phyloP scores from a whole-genome alignment of 2,888 invertebrate genomes.

The Melieria omissa region DNA sequence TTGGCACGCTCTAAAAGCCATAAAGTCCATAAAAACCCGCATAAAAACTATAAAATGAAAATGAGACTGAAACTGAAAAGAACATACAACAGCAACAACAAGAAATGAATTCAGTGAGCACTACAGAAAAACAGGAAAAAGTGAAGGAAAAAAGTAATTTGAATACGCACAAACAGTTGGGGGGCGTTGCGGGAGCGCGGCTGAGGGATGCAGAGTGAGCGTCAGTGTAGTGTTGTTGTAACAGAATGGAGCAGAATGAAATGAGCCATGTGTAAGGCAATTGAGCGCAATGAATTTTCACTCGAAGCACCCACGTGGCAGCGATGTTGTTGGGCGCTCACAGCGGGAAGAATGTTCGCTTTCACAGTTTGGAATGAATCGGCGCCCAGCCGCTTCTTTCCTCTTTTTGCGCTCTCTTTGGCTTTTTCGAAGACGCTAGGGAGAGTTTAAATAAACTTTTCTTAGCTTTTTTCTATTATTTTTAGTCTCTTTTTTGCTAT shows the following conservation, averaged over 20 bases:
- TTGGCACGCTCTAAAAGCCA: conserved; percentile 67
- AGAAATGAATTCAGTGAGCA: conserved; percentile 24
- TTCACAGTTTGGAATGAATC: not conserved
- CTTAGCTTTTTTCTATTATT: too few relatives aligned
- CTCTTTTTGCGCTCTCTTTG: conserved; percentile 15
- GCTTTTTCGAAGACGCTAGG: too few relatives aligned
- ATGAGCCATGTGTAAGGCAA: too few relatives aligned
- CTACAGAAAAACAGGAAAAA: conserved; percentile 25
- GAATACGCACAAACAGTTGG: conserved; percentile 27
- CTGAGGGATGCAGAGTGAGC: not conserved
- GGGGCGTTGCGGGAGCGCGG: not conserved
- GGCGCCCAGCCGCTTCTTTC: not conserved
- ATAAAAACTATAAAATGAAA: conserved; percentile 64
- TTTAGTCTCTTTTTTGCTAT: too few relatives aligned
- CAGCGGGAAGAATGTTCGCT: not conserved
- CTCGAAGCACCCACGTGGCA: conserved; percentile 5
- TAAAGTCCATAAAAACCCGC: conserved; percentile 66
- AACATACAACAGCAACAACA: conserved; percentile 49
- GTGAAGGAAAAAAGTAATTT: conserved; percentile 22
- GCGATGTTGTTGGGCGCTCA: not conserved
- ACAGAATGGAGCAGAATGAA: too few relatives aligned
- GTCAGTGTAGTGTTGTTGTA: too few relatives aligned
- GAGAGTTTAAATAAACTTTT: too few relatives aligned
- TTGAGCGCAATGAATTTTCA: conserved; percentile 13
- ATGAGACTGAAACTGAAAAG: conserved; percentile 59